Base-by-base conservation (phyloP, 2,797 vertebrate species). In the Gymnoscopelus braueri region DNA sequence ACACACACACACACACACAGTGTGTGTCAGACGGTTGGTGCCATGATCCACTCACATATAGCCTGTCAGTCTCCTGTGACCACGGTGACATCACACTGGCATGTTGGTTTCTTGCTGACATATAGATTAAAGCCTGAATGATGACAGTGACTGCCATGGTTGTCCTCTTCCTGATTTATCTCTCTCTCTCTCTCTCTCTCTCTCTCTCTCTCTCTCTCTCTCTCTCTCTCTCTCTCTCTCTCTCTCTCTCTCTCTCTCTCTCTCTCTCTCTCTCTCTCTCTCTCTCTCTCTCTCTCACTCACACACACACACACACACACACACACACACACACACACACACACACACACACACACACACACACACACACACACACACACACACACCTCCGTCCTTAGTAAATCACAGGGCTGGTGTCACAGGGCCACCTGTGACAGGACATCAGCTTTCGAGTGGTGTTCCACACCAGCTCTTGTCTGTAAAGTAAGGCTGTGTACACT, bases 381-480 rank as follows among this genome's bases (percentile, higher is more conserved):
- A 51, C 52, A 51, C 49, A 51, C 52, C 39, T 8, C 8, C 39
- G n/a, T n/a, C n/a, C 2, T 44, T 7, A 68, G 12, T 56, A 49
- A 68, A 52, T 72, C 71, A 60, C 72, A 67, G 26, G 26, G 61
- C 72, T 66, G 44, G 60, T 44, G 64, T 47, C 47, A 35, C 4
- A 56, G 44, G 19, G 44, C 69, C 81, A 82, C 69, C 83, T 82
- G 75, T 72, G 71, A 63, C 66, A 67, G 58, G 57, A n/a, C 63
- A 26, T 70, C 75, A 71, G 58, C 72, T 64, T 14, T 50, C n/a
- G 51, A 54, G 52, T 32, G 13, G 32, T 19, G 39, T 19, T n/a
- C n/a, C 32, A 35, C 63, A 24, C 19, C 49, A 3, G 11, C 58
- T 48, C 29, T 26, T 60, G 24, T 53, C 60, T 64, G 51, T 50